A percentile compares a stretch with the other conserved stretches of the same genome.
Evolutionary conservation across 2,113 vertebrate genomes (phyloP).

Genomic region (Notechis scutatus): DNA sequence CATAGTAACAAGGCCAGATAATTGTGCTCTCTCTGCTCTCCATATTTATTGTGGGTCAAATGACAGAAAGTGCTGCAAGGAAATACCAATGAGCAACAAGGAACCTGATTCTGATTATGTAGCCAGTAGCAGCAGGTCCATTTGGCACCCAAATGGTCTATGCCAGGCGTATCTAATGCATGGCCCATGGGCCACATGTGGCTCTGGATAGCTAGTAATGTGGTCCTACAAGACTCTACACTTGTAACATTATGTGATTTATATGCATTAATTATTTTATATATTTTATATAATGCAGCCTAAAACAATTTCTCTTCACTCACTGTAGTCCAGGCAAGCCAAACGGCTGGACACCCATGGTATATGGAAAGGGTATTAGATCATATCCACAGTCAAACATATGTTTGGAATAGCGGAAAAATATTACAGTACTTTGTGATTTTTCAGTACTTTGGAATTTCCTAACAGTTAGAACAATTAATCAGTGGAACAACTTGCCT

Average conservation of each 20-base stretch:
- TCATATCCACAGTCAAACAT: neutral
- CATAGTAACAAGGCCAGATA: neutral
- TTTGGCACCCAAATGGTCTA: neutral
- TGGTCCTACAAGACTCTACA: neutral
- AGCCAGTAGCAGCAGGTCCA: neutral
- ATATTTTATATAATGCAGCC: neutral
- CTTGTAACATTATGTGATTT: neutral
- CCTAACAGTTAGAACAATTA: too few relatives aligned
- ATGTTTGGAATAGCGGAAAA: neutral
- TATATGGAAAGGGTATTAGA: too few relatives aligned
- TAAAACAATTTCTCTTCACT: neutral
- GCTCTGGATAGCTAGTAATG: neutral
- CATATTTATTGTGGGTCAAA: neutral
- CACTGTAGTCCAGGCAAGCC: neutral
- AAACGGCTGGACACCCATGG: neutral
- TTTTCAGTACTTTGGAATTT: too few relatives aligned
- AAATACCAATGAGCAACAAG: neutral
- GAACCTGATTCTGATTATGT: neutral
- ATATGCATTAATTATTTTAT: neutral
- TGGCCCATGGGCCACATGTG: neutral
- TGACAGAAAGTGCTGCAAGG: neutral
- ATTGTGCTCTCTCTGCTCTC: neutral
- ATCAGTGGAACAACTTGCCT: too few relatives aligned
- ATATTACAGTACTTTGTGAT: neutral
- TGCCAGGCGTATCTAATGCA: neutral